Base-by-base conservation (phyloP, 2,888 invertebrate species). In the Ligdia adustata region DNA sequence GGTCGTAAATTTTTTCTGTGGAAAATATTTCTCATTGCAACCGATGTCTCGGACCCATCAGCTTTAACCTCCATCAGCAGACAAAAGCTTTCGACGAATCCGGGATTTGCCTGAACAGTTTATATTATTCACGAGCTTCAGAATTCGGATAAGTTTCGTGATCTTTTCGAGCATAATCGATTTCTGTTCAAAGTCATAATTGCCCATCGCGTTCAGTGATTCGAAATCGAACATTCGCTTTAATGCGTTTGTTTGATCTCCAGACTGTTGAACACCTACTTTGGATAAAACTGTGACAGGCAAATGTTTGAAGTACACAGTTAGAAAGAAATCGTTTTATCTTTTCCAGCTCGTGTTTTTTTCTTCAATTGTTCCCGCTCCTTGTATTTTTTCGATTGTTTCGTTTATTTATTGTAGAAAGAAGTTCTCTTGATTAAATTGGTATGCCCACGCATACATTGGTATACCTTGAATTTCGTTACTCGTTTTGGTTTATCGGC, bases 391-490 rank as follows among this genome's bases (percentile, higher is more conserved):
- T 9, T 35, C 26, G 20, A 0, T 9, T 11, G 13, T 18, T 33
- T 11, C 12, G 11, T n/a, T 35, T 22, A 35, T 42, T 20, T 26
- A 35, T 38, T 38, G 12, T 39, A 41, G 15, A n/a, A 33, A 31
- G 9, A 20, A 9, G 9, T 6, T 34, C 6, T 33, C 12, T 20
- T 16, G 16, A 48, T 35, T 26, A 38, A 46, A 38, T 31, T 45
- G 33, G 16, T 33, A 31, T n/a, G n/a, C 40, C 47, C 50, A 47
- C 43, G 33, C 48, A 44, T 15, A 4, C 22, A 22, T 22, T 42
- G 18, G 42, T 42, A 43, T 28, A 34, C 57, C 55, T 57, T 60
- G 52, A 57, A 47, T 44, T 55, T 47, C 52, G 44, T 46, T 46
- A 47, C 55, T 51, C 29, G 35, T 49, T 49, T 55, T 50, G 47